Conservation (phyloP, 2,888 invertebrate genomes). For the Exocentrus adspersus region DNA sequence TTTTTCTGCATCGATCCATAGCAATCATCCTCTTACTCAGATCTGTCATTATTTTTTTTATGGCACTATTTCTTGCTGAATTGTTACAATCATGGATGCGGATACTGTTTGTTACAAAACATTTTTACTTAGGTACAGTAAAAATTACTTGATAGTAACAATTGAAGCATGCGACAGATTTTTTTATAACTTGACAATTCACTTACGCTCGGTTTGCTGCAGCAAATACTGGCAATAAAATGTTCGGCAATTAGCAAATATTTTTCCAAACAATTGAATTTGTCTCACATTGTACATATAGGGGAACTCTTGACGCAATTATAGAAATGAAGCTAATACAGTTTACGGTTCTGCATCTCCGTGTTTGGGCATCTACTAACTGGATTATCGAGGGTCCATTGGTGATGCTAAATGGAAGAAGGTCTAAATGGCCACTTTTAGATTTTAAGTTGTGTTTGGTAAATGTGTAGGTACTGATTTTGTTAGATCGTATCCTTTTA, state of each 20-base stretch:
- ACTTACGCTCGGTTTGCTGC: slow-evolving; percentile 2
- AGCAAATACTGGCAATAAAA: slow-evolving; percentile 6
- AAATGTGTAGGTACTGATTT: neutral
- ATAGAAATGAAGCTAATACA: slow-evolving; percentile 44
- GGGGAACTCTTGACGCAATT: slow-evolving; percentile 40
- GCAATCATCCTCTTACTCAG: too few species aligned
- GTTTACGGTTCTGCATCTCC: slow-evolving; percentile 39
- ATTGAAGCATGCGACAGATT: too few species aligned
- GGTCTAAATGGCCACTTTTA: slow-evolving; percentile 22
- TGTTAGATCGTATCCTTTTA: neutral
- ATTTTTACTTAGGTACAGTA: too few species aligned
- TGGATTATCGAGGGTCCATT: slow-evolving; percentile 38
- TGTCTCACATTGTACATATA: slow-evolving; percentile 31
- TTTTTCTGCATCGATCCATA: too few species aligned
- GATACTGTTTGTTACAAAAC: too few species aligned
- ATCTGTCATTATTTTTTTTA: too few species aligned
- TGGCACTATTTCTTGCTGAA: too few species aligned
- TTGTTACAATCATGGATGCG: too few species aligned
- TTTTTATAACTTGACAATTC: too few species aligned
- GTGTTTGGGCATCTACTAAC: slow-evolving; percentile 42
- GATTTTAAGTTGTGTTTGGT: slow-evolving; percentile 16
- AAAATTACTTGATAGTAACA: too few species aligned
- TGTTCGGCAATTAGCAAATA: slow-evolving; percentile 36
- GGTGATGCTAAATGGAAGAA: slow-evolving; percentile 22
- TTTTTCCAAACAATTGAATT: slow-evolving; percentile 43